Conservation (phyloP, 2,888 invertebrate genomes). For the Melinaea menophilus region DNA sequence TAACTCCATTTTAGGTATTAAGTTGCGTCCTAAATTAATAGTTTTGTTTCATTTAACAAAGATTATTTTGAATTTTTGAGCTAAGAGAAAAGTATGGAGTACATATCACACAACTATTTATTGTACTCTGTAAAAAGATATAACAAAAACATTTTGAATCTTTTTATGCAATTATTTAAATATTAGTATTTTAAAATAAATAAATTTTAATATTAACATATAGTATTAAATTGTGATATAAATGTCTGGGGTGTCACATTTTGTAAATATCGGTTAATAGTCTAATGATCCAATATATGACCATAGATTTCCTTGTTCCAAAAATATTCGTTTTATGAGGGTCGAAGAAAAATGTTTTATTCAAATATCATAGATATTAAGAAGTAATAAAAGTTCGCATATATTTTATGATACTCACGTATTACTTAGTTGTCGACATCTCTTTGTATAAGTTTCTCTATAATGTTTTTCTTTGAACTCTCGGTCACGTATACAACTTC, state of each 20-base stretch:
- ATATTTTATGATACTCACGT: constrained; percentile 6
- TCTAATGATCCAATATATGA: not conserved
- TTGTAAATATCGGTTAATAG: not conserved
- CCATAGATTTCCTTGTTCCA: not conserved
- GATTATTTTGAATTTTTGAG: too few relatives aligned
- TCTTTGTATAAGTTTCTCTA: constrained; percentile 4
- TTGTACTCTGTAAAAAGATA: too few relatives aligned
- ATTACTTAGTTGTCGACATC: constrained; percentile 5
- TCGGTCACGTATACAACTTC: constrained; percentile 4
- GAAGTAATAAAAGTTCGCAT: constrained; percentile 4
- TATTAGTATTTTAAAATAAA: too few relatives aligned
- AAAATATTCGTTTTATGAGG: not conserved
- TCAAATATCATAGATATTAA: constrained; percentile 2
- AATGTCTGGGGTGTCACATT: too few relatives aligned
- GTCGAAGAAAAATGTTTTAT: not conserved
- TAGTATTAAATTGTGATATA: too few relatives aligned
- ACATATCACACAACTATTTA: too few relatives aligned
- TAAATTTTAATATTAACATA: too few relatives aligned
- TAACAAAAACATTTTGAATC: too few relatives aligned
- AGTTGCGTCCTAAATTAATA: not conserved
- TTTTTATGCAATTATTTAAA: too few relatives aligned
- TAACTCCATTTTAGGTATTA: not conserved
- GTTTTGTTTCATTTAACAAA: not conserved
- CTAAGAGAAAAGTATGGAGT: too few relatives aligned
- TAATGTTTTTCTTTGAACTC: constrained; percentile 4